phyloP scores from a whole-genome alignment of 2,888 invertebrate species.

The Drosophila antonietae region DNA sequence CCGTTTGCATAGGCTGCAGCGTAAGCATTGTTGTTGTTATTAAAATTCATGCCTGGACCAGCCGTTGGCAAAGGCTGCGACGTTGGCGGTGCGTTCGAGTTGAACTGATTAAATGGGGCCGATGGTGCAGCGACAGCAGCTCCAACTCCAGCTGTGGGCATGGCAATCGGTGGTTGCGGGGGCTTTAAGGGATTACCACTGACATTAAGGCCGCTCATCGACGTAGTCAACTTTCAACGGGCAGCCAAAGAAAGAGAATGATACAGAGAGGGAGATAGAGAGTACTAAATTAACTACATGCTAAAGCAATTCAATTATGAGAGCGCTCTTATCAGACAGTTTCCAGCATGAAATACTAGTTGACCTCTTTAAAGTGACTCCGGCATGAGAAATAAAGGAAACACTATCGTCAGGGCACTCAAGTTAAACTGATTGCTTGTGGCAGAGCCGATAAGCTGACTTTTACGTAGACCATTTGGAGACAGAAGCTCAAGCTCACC shows the following conservation, averaged over 20 bases:
- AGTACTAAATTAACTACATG: conserved; percentile 19
- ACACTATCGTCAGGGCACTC: not conserved
- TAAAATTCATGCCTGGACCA: conserved; percentile 35
- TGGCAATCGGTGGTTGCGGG: conserved; percentile 26
- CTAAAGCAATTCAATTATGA: conserved; percentile 39
- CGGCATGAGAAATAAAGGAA: conserved; percentile 3
- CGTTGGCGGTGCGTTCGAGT: conserved; percentile 50
- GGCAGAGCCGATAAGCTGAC: not conserved
- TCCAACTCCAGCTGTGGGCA: conserved; percentile 39
- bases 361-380: conserved; percentile 43
- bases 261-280: conserved; percentile 7
- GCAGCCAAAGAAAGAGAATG: conserved; percentile 5
- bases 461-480: not conserved
- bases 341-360: conserved; percentile 28
- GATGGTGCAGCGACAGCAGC: conserved; percentile 28
- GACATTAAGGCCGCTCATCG: conserved; percentile 80
- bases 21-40: conserved; percentile 56
- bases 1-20: conserved; percentile 67
- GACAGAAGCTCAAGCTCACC: conserved; percentile 57
- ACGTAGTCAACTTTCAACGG: conserved; percentile 72
- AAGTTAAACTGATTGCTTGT: conserved; percentile 5
- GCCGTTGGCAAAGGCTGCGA: conserved; percentile 21
- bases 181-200: conserved; percentile 75
- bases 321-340: conserved; percentile 50
- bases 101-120: conserved; percentile 63